phyloP scores from a whole-genome alignment of 2,888 invertebrate species.

The Stenotaenia linearis region DNA sequence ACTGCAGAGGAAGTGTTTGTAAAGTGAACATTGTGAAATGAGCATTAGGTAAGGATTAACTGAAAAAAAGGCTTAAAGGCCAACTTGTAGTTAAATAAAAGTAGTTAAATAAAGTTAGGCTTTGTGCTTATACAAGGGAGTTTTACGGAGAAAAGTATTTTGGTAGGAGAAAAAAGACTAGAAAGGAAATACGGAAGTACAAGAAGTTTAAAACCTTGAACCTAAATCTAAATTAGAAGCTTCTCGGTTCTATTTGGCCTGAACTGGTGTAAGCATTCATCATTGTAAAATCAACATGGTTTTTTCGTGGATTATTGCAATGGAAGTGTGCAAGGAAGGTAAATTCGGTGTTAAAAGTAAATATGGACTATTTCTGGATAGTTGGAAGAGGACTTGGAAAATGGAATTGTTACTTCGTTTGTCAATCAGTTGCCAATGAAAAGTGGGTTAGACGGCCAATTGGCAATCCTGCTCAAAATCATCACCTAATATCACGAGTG shows the following conservation, averaged over 20 bases:
- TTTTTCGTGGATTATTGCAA: not conserved
- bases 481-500: too few species aligned
- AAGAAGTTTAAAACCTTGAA: not conserved
- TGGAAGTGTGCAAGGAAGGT: too few species aligned
- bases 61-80: not conserved
- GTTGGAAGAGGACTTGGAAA: too few species aligned
- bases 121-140: not conserved
- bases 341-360: too few species aligned
- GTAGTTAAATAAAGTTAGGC: too few species aligned
- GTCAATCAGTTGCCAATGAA: too few species aligned
- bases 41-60: not conserved
- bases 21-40: not conserved
- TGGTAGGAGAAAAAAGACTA: not conserved
- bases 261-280: not conserved
- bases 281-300: not conserved
- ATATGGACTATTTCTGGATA: too few species aligned
- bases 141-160: not conserved
- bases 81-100: not conserved
- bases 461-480: too few species aligned
- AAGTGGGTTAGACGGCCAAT: too few species aligned
- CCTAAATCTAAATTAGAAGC: not conserved
- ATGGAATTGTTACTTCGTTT: too few species aligned
- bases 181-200: not conserved
- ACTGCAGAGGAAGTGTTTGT: not conserved
- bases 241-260: not conserved